phyloP scores from a whole-genome alignment of 2,888 invertebrate genomes.

The Rhopalosiphum nymphaeae region DNA sequence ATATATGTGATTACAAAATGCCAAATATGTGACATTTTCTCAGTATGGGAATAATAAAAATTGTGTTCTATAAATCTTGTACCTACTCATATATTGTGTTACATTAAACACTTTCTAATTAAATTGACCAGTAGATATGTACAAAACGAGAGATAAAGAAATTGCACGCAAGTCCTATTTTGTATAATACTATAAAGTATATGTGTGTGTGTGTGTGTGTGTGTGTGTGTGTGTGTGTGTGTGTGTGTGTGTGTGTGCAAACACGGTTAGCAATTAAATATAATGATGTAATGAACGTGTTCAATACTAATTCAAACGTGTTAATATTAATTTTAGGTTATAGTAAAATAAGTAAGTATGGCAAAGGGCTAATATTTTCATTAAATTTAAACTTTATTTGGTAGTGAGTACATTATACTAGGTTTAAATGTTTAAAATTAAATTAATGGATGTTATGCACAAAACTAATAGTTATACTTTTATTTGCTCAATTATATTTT shows the following conservation, averaged over 20 bases:
- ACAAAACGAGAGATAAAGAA: conserved; percentile 40
- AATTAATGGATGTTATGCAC: not conserved
- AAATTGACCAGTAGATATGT: conserved; percentile 53
- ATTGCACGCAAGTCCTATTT: conserved; percentile 39
- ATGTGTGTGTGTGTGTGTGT: not conserved
- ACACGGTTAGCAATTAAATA: not conserved
- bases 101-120: conserved; percentile 58
- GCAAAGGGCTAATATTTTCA: not conserved
- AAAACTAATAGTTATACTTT: not conserved
- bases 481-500: not conserved
- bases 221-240: not conserved
- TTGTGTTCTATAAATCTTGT: not conserved
- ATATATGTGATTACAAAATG: conserved; percentile 28
- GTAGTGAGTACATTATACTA: not conserved
- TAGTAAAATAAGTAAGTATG: not conserved
- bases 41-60: conserved; percentile 26
- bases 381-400: not conserved
- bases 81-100: not conserved
- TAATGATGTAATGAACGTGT: conserved; percentile 32
- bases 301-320: not conserved
- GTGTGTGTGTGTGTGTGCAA: too few species aligned
- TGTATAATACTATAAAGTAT: conserved; percentile 1
- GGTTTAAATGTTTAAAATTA: not conserved
- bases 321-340: not conserved
- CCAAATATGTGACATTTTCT: conserved; percentile 48